Conservation (phyloP, 1,140 invertebrate species). For the Zaprionus inermis region DNA sequence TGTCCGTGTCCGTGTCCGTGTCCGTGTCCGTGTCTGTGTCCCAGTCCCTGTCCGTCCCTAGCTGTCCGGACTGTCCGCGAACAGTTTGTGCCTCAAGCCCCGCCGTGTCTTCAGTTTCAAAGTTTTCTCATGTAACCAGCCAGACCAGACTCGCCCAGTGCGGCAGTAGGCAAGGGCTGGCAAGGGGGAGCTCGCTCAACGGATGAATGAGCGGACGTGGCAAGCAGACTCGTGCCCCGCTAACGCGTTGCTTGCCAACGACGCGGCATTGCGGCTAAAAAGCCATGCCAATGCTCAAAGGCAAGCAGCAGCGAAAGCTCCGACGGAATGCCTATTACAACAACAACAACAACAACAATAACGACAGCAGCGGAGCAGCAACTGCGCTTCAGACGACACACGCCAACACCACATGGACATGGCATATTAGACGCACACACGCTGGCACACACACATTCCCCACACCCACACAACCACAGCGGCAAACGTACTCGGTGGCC, state of each 20-base stretch:
- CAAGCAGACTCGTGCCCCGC: constrained; percentile 42
- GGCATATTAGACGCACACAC: constrained; percentile 55
- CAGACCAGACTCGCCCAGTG: constrained; percentile 1
- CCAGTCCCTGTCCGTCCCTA: constrained; percentile 50
- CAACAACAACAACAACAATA: constrained; percentile 43
- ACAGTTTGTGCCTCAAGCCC: constrained; percentile 63
- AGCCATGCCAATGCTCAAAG: constrained; percentile 71
- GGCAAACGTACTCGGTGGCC: constrained; percentile 35
- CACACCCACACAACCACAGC: constrained; percentile 52
- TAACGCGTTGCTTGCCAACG: constrained; percentile 49
- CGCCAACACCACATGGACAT: constrained; percentile 73
- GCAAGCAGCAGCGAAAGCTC: constrained; percentile 60
- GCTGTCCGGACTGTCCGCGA: constrained; percentile 55
- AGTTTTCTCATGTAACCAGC: constrained; percentile 80
- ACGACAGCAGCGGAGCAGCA: constrained; percentile 56
- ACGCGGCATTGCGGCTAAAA: constrained; percentile 78
- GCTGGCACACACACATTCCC: constrained; percentile 8
- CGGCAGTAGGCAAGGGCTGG: neutral
- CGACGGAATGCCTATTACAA: constrained; percentile 68
- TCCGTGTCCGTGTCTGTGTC: constrained; percentile 64
- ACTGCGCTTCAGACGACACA: constrained; percentile 72
- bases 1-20: constrained; percentile 54
- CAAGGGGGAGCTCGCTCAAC: constrained; percentile 43
- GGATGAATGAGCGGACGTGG: constrained; percentile 77
- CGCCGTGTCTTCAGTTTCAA: constrained; percentile 79